These are phyloP conservation scores for Heliconius charithonia DNA, from an alignment of 2,888 invertebrate species.

Conservation along the genomic window DNA sequence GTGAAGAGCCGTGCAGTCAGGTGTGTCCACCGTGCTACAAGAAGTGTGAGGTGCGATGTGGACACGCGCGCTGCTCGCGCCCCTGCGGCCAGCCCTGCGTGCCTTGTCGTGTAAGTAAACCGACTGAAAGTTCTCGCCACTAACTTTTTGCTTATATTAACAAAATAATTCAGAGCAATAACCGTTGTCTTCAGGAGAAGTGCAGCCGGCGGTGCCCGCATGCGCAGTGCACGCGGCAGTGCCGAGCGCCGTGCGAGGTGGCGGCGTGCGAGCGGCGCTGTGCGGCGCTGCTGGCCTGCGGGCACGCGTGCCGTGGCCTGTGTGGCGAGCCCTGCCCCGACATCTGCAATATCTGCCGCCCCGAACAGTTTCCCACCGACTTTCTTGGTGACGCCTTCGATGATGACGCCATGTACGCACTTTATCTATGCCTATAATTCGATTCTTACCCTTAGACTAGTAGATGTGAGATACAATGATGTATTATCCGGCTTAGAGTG, in stretches of 20 bases:
- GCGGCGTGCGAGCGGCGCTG: constrained; percentile 76
- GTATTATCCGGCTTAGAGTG: not conserved
- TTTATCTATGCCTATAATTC: not conserved
- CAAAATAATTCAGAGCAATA: not conserved
- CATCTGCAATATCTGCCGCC: constrained; percentile 83
- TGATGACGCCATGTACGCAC: constrained; percentile 74
- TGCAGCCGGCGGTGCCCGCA: constrained; percentile 78
- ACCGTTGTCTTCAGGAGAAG: constrained; percentile 58
- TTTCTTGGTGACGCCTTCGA: constrained; percentile 71
- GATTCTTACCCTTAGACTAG: not conserved
- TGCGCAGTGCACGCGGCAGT: constrained; percentile 72
- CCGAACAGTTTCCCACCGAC: constrained; percentile 73
- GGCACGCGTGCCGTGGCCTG: constrained; percentile 86
- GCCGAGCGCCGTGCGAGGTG: constrained; percentile 75
- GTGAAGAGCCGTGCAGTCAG: constrained; percentile 81
- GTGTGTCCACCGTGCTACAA: constrained; percentile 83
- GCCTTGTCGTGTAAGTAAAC: constrained; percentile 70
- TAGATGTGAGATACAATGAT: not conserved
- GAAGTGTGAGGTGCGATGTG: constrained; percentile 76
- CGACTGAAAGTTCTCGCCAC: not conserved
- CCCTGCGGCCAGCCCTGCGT: constrained; percentile 81
- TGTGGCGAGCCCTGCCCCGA: constrained; percentile 89
- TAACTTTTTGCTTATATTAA: not conserved
- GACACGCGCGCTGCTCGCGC: constrained; percentile 79
- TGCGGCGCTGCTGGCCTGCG: constrained; percentile 70